A percentile compares a stretch with the other conserved stretches of the same genome.
These are phyloP conservation scores for Haliclona indistincta DNA, from an alignment of 37 sponge, comb jelly and placozoan species.

Conservation along the genomic window DNA sequence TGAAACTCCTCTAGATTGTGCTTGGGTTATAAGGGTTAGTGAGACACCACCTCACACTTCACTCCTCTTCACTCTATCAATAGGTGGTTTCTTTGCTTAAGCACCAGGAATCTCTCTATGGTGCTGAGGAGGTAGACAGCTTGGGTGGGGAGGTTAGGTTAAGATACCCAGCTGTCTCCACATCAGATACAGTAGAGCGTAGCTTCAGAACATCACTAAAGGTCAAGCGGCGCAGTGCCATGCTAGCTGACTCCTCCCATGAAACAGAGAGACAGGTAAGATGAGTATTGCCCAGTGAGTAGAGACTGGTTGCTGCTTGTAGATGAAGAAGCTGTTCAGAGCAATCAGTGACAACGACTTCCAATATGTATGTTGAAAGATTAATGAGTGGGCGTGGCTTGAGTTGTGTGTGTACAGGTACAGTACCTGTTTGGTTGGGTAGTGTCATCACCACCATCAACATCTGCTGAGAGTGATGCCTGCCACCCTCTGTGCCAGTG, in stretches of 20 bases:
- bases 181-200: too few relatives aligned
- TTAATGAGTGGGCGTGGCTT: slow-evolving; percentile 15
- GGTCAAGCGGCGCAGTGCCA: background rate
- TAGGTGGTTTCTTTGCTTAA: background rate
- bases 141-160: too few relatives aligned
- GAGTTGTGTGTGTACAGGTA: slow-evolving; percentile 36
- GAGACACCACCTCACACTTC: background rate
- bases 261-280: slow-evolving; percentile 33
- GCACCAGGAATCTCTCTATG: too few relatives aligned
- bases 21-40: slow-evolving; percentile 65
- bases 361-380: slow-evolving; percentile 30
- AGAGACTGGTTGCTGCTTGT: background rate
- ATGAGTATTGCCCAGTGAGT: background rate
- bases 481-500: slow-evolving; percentile 92
- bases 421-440: slow-evolving; percentile 61
- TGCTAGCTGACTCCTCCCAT: background rate
- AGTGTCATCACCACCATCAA: background rate
- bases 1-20: slow-evolving; percentile 66
- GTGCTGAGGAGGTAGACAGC: background rate
- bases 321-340: slow-evolving; percentile 60
- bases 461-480: background rate
- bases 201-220: too few relatives aligned
- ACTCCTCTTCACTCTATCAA: background rate
- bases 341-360: slow-evolving; percentile 63
- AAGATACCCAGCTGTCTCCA: too few relatives aligned